phyloP scores from a whole-genome alignment of 2,797 vertebrate species.

The Chaetodon trifasciatus region DNA sequence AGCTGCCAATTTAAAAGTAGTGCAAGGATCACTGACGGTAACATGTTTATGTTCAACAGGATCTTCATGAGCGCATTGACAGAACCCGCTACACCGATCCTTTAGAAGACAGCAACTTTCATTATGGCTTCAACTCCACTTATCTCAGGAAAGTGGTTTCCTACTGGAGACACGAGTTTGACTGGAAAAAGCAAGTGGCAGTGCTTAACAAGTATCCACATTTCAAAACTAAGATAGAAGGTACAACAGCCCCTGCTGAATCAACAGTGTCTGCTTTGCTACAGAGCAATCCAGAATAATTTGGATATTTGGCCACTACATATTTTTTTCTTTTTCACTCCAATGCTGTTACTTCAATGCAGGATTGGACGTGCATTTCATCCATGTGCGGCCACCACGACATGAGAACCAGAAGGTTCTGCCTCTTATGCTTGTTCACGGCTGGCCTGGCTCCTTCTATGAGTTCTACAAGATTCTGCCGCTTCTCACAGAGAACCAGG shows the following conservation, averaged over 20 bases:
- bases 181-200: conserved; percentile 90
- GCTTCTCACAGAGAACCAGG: conserved; percentile 83
- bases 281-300: not conserved
- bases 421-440: conserved; percentile 91
- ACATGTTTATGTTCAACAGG: conserved; percentile 76
- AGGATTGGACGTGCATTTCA: conserved; percentile 91
- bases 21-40: not conserved
- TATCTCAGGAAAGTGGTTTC: conserved; percentile 87
- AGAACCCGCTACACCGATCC: conserved; percentile 82
- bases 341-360: conserved; percentile 10
- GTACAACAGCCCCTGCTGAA: conserved; percentile 66
- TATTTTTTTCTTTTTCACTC: not conserved
- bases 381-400: conserved; percentile 86
- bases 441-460: conserved; percentile 93
- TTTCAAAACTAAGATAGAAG: conserved; percentile 93
- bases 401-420: conserved; percentile 77
- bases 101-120: conserved; percentile 85
- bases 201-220: conserved; percentile 91
- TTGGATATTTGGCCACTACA: not conserved
- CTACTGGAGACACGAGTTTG: conserved; percentile 91
- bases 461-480: conserved; percentile 94
- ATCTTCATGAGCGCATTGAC: conserved; percentile 89
- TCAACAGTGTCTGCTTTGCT: not conserved
- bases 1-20: not conserved
- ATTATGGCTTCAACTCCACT: conserved; percentile 91